Percentiles rank a stretch among this genome's conserved stretches.
Evolutionary conservation across 2,113 vertebrate species (phyloP).

Genomic region (Atlantisia rogersi): DNA sequence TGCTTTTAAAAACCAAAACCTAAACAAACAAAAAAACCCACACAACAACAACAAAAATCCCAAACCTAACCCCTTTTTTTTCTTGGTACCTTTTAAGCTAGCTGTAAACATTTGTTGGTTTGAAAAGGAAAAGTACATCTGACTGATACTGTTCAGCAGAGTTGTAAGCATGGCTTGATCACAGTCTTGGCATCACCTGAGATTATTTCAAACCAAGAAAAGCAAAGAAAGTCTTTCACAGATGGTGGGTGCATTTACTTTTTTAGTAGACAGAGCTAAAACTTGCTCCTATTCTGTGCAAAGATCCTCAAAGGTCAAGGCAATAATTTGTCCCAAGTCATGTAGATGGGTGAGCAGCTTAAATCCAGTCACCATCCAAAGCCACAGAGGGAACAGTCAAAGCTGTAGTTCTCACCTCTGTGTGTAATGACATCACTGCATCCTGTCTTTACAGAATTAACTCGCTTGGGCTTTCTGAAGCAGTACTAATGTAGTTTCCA

Average conservation of each 20-base stretch:
- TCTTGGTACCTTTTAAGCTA: neutral
- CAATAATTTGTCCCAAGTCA: no score
- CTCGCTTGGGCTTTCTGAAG: neutral
- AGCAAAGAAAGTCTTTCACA: neutral
- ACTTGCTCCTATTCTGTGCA: neutral
- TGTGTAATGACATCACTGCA: neutral
- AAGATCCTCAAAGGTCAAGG: no score
- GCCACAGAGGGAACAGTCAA: neutral
- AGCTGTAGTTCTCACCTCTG: neutral
- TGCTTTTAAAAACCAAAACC: neutral
- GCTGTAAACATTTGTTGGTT: neutral
- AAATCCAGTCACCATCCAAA: neutral
- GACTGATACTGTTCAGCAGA: neutral
- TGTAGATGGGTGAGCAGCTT: no score
- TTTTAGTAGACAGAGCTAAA: neutral
- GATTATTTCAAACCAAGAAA: neutral
- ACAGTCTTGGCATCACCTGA: neutral
- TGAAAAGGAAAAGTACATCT: neutral
- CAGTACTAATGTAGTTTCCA: neutral
- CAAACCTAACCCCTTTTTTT: fast-evolving
- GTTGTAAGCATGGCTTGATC: neutral
- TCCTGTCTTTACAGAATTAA: neutral
- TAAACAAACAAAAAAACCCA: neutral
- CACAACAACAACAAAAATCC: neutral
- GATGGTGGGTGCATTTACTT: neutral